Evolutionary conservation across 2,888 invertebrate species (phyloP), one percentile per base, ranked within the genome.

Genomic region (Torymus auratus): DNA sequence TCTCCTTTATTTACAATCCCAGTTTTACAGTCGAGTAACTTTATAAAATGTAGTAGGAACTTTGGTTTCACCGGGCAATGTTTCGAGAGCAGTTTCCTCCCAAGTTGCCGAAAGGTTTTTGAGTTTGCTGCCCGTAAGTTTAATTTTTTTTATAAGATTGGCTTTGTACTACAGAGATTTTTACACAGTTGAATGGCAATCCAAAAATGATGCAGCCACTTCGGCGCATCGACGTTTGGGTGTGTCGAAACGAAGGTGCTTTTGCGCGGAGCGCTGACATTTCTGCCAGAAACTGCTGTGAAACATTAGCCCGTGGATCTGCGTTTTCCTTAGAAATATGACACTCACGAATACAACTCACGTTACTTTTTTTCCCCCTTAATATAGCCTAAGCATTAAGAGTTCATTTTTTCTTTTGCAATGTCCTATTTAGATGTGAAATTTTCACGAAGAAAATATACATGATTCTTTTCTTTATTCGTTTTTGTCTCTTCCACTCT

Each of bases 1-100:
- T 88, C 87, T 86, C 87, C 87, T 84, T 88, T 86, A 90, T 89
- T 87, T 90, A 90, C 90, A 90, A 86, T 86, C 85, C 85, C 87
- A 88, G 86, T 89, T 89, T 88, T 88, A 89, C 89, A 88, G 88
- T 90, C 88, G 87, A 88, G 88, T 89, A 88, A 87, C 87, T 90
- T 91, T 91, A 91, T 91, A 91, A 91, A 90, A 91, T 89, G 91
- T 92, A 92, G 91, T 93, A 93, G 93, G 93, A 93, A 93, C 93
- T 93, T 93, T 93, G 93, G 93, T 93, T 93, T 92, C 93, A 91
- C 92, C 92, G 92, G 89, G 91, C 91, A 92, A 91, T 90, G 89
- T 90, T 90, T 90, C 87, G 87, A 87, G 84, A 88, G 88, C 90
- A 90, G 89, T 89, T 90, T 90, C 88, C 89, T 88, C 87, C 86